phyloP scores from a whole-genome alignment of 2,113 vertebrate species.

The Ciconia boyciana region DNA sequence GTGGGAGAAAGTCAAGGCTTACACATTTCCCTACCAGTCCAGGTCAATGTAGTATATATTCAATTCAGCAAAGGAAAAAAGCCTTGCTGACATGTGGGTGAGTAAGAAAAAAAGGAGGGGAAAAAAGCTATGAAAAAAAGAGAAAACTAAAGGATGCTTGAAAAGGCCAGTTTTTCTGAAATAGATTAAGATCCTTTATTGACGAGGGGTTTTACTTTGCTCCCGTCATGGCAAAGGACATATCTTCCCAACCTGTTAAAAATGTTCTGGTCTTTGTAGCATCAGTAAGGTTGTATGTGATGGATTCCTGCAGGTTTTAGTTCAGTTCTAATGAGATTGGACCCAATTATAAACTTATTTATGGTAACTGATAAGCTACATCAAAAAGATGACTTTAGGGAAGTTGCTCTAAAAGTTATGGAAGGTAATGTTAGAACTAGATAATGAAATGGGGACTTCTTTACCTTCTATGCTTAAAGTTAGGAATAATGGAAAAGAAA shows the following conservation, averaged over 20 bases:
- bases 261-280: not conserved
- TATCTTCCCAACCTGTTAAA: not conserved
- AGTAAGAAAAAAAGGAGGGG: not conserved
- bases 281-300: not conserved
- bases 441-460: not conserved
- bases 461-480: not conserved
- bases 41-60: not conserved
- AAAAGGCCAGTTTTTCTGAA: not conserved
- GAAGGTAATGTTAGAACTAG: not conserved
- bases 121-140: not conserved
- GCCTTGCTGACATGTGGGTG: not conserved
- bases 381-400: not conserved
- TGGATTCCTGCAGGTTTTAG: not conserved
- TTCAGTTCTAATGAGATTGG: not conserved
- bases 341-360: not conserved
- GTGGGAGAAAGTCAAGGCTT: not conserved
- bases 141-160: not conserved
- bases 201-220: not conserved
- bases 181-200: not conserved
- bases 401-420: not conserved
- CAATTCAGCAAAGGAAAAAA: not conserved
- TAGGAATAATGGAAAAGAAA: not conserved
- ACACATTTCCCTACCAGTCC: not conserved
- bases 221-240: not conserved
- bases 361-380: not conserved